A percentile compares a stretch with the other conserved stretches of the same genome.
phyloP scores from a whole-genome alignment of 2,113 vertebrate species.

The Diphyllodes magnificus region DNA sequence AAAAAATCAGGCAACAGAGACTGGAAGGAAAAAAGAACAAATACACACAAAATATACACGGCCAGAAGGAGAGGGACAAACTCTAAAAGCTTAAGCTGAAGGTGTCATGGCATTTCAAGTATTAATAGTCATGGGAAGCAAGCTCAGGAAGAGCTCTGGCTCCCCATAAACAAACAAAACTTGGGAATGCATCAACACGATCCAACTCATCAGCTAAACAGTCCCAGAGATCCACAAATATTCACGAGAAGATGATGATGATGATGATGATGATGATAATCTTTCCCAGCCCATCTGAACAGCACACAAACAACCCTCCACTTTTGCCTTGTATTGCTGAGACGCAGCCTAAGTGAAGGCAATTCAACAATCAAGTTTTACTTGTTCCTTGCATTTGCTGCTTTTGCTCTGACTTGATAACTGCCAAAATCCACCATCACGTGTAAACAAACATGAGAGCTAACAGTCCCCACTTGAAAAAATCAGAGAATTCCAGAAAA shows the following conservation, averaged over 20 bases:
- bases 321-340: accelerated
- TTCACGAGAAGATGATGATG: neutral
- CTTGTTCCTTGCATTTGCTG: neutral
- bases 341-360: neutral
- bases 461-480: neutral
- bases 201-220: neutral
- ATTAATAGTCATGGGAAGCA: neutral
- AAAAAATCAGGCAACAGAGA: neutral
- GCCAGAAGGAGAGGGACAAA: neutral
- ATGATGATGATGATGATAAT: neutral
- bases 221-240: neutral
- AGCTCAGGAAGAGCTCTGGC: neutral
- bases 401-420: neutral
- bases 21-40: neutral
- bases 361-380: neutral
- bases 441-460: neutral
- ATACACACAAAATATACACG: neutral
- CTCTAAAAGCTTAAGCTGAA: neutral
- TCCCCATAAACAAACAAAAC: neutral
- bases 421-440: neutral
- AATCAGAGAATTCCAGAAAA: neutral
- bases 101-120: neutral
- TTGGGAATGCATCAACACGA: neutral
- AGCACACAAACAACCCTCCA: neutral
- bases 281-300: neutral